Percentiles rank a stretch among this genome's conserved stretches.
phyloP scores from a whole-genome alignment of 2,113 vertebrate genomes.

The Thryonomys swinderianus region DNA sequence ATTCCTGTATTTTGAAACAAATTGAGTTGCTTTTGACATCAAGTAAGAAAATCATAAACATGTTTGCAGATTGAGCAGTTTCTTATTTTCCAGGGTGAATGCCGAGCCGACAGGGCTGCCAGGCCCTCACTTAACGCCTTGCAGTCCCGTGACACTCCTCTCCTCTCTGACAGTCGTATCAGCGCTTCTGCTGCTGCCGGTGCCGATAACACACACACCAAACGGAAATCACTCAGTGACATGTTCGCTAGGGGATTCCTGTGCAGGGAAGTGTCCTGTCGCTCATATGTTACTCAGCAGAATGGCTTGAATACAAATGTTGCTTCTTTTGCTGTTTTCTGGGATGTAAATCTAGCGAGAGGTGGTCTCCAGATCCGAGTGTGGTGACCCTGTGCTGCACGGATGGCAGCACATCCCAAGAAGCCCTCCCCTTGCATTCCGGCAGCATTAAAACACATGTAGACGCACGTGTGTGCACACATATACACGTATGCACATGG shows the following conservation, averaged over 20 bases:
- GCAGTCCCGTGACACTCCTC: not conserved
- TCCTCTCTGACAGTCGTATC: constrained; percentile 15
- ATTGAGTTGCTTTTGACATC: constrained; percentile 22
- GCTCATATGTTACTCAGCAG: accelerated
- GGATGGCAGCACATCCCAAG: not conserved
- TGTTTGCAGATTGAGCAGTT: not conserved
- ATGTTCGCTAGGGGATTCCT: not conserved
- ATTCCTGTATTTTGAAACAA: not conserved
- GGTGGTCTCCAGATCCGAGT: not conserved
- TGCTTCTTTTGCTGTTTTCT: not conserved
- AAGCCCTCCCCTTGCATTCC: not conserved
- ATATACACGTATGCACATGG: not conserved
- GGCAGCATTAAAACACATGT: not conserved
- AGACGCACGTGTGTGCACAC: too few relatives aligned
- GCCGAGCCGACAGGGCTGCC: not conserved
- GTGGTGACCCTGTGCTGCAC: accelerated
- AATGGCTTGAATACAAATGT: not conserved
- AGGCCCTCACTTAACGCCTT: constrained; percentile 7
- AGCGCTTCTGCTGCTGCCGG: not conserved
- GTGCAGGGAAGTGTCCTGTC: accelerated
- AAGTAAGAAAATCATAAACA: constrained; percentile 55
- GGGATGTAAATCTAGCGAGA: not conserved
- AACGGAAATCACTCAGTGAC: not conserved
- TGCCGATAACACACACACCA: not conserved
- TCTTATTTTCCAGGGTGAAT: not conserved